Evolutionary conservation across 1,140 invertebrate genomes (phyloP), one percentile per base, ranked within the genome.

Genomic region (Wasmannia auropunctata): DNA sequence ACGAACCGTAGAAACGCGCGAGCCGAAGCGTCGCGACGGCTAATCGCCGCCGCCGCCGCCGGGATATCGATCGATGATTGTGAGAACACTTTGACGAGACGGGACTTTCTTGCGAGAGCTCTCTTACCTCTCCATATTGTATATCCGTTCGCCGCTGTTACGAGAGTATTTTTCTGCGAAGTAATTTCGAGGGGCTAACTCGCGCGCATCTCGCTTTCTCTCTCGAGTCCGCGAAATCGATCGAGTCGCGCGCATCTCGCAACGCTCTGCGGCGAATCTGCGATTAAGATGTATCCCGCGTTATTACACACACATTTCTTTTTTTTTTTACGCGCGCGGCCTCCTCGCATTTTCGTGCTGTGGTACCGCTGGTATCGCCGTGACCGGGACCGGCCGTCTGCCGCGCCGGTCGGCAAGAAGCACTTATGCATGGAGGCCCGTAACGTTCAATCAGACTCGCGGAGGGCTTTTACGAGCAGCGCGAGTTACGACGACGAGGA

Each of bases 251-350:
- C 65, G 67, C 43, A 16, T 70, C 40, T 80, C 16, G 77, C 77
- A 70, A 81, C 22, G 49, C 25, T 0, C 10, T 5, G 63, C 19
- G n/a, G 8, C 25, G 25, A 46, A 67, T 67, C 40, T 22, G 25
- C 8, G 67, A 72, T 83, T 46, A 83, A 83, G 37, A 43, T 83
- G 49, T 58, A 83, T 83, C 16, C n/a, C 10, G 28, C 22, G 28
- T 83, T 83, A 83, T 83, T 83, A 83, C 7, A 72, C 69, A 43
- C n/a, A n/a, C n/a, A n/a, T n/a, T n/a, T n/a, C n/a, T n/a, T n/a
- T n/a, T n/a, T n/a, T 58, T 58, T 72, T 56, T 60, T 74, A 54
- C 31, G 14, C 19, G 19, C 11, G 22, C 25, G 51, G 14, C 14
- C 62, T 34, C 10, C 75, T 63, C 25, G 25, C 8, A 46, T 83